A percentile compares a stretch with the other conserved stretches of the same genome.
phyloP scores from a whole-genome alignment of 2,888 invertebrate genomes.

The Fragum fragum region DNA sequence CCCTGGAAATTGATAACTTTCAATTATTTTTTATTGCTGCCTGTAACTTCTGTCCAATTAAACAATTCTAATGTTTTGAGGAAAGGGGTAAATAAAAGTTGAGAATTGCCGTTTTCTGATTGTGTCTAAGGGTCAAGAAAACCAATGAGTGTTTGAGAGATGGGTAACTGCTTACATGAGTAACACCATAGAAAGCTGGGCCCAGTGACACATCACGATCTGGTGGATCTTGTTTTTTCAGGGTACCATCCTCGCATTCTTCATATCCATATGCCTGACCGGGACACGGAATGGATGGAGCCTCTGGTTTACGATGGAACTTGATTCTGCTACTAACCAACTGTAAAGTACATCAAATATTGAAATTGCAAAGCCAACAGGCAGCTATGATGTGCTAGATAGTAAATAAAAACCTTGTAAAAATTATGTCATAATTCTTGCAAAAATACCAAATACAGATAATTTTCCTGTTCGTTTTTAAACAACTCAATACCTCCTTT shows the following conservation, averaged over 20 bases:
- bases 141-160: no score
- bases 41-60: no score
- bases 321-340: constrained; percentile 81
- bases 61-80: neutral
- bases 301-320: constrained; percentile 85
- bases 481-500: no score
- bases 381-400: no score
- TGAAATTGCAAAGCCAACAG: no score
- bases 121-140: no score
- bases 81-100: neutral
- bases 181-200: constrained; percentile 85
- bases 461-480: no score
- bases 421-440: no score
- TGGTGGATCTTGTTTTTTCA: constrained; percentile 86
- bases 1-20: no score
- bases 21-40: no score
- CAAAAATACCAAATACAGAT: no score
- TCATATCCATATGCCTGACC: constrained; percentile 87
- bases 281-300: constrained; percentile 86
- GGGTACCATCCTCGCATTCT: constrained; percentile 86
- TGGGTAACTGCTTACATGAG: constrained; percentile 70
- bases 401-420: no score
- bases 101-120: neutral
- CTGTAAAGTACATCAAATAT: constrained; percentile 69
- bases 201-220: constrained; percentile 84